Percentiles rank a stretch among this genome's conserved stretches.
Conservation (phyloP, 2,888 invertebrate genomes). For the Torymus auratus region DNA sequence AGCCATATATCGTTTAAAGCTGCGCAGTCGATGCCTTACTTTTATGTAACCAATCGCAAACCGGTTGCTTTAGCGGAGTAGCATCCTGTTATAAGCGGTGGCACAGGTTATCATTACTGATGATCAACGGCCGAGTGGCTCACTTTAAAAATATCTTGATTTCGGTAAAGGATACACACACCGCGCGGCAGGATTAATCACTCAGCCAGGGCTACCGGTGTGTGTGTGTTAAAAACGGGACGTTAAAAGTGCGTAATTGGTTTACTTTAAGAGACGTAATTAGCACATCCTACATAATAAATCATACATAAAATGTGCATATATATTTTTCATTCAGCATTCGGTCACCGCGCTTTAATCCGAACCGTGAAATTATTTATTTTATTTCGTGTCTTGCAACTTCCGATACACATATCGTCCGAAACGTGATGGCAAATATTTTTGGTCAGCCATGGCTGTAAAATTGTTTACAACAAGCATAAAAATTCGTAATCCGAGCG, state of each 20-base stretch:
- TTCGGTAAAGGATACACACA: constrained; percentile 1
- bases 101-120: constrained; percentile 40
- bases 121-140: constrained; percentile 14
- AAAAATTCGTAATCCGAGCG: no score
- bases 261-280: constrained; percentile 8
- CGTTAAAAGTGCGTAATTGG: constrained; percentile 1
- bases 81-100: constrained; percentile 17
- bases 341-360: no score
- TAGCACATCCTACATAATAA: background rate
- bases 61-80: constrained; percentile 35
- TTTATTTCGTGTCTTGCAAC: no score
- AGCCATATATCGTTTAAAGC: background rate
- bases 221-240: background rate
- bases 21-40: constrained; percentile 34
- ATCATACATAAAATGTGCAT: no score
- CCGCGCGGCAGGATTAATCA: no score
- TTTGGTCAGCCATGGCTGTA: no score
- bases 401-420: no score
- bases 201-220: no score
- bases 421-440: no score
- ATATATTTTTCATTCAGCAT: no score
- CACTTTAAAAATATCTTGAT: constrained; percentile 28
- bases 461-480: no score
- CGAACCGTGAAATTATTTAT: no score
- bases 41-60: constrained; percentile 44